Evolutionary conservation across 2,888 invertebrate genomes (phyloP), one percentile per base, ranked within the genome.

Genomic region (Idaea straminata): DNA sequence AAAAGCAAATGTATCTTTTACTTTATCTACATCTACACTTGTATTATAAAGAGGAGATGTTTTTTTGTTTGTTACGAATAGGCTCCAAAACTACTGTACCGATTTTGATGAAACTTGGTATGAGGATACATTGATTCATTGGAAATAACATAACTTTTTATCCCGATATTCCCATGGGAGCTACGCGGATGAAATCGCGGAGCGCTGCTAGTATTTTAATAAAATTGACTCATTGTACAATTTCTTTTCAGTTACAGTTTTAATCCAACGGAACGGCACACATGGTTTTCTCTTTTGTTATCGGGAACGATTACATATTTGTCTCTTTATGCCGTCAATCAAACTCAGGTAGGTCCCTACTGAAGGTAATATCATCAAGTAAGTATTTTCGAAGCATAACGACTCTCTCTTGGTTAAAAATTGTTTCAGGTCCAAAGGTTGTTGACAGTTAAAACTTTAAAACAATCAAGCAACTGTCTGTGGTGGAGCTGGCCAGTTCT

Each of bases 401-500:
- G n/a, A n/a, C n/a, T n/a, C n/a, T 4, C 61, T 34, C 3, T 0
- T 35, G 38, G 61, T 62, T 35, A 16, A 35, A 47, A 6, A 35
- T 61, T 58, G 25, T 73, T 71, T 6, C 74, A 93, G 92, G 95
- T 96, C 0, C 96, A 96, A 83, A 92, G 96, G 59, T 89, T 96
- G 65, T 81, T 96, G 65, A 95, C 96, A 5, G 95, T 96, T 5
- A 95, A 94, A 79, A 95, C 95, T 68, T 84, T 98, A 63, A 94
- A 94, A 68, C 92, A 95, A 0, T 95, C 97, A 0, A 96, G 95
- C 75, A 89, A 86, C 67, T 95, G 97, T 3, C 84, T 98, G 6
- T 97, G 97, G 96, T 91, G 96, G 86, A 96, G 96, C 77, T 95
- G 96, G 95, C 97, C 97, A 0, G 96, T 98, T 67, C 91, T 97